Base-by-base conservation (phyloP, 2,888 invertebrate species). In the Lycophotia porphyrea region DNA sequence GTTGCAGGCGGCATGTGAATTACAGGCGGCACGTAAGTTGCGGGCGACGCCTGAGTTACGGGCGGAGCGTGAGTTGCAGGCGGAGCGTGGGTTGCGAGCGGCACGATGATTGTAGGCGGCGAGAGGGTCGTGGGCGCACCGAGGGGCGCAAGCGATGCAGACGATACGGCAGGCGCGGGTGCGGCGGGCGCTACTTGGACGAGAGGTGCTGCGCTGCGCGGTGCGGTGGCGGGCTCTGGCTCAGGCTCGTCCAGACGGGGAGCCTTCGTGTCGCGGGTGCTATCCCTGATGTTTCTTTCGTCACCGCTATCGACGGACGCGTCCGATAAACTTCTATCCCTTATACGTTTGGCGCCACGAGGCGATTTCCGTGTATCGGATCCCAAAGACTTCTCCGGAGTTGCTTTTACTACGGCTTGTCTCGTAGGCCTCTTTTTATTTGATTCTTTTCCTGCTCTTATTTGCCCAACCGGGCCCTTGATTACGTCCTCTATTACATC, bases 401-500 rank as follows among this genome's bases (percentile, higher is more conserved):
- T 90, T 3, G 80, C 71, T 92, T 96, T 93, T 79, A 88, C 83
- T 64, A 94, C 95, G n/a, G 94, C 94, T 89, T 97, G 97, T 75
- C 97, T 95, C 1, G 97, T 95, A 8, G 97, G 97, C 87, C 97
- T 94, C 81, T 97, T 96, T 79, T 97, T 97, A 73, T 92, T 94
- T 1, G 86, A 67, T 36, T 94, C 94, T 76, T 93, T 94, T 31
- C 79, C 93, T 42, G 79, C 79, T 86, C 90, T 96, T 86, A 49
- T 91, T 66, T 88, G 89, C 24, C 81, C 90, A 13, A 90, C 88
- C 0, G 97, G 95, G 78, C 98, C 98, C 85, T 98, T 97, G 2
- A 98, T 97, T 0, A 99, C 98, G 90, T 99, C 99, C 86, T 99
- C 99, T 84, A 99, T 99, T 24, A 98, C 97, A 88, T 98, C 99